Conservation (phyloP, 2,888 invertebrate genomes). For the Aethes cnicana region DNA sequence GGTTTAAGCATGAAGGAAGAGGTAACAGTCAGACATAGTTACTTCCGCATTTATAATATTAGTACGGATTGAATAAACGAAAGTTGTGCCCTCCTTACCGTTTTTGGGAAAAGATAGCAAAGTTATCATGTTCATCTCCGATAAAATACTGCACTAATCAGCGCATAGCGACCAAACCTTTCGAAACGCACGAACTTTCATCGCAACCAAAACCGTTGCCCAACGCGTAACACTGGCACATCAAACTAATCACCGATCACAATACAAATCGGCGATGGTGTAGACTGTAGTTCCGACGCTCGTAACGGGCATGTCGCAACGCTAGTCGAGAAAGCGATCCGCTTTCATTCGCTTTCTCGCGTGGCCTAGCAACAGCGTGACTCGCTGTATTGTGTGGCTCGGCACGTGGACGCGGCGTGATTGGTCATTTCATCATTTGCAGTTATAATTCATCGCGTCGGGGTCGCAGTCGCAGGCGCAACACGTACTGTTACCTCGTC, state of each 20-base stretch:
- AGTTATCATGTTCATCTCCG: too few relatives aligned
- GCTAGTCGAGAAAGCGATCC: constrained; percentile 59
- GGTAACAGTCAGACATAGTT: too few relatives aligned
- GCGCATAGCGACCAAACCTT: constrained; percentile 28
- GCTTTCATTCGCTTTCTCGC: constrained; percentile 71
- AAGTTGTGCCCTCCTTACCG: too few relatives aligned
- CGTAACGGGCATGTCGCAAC: constrained; percentile 43
- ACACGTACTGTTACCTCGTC: constrained; percentile 13
- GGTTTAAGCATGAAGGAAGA: too few relatives aligned
- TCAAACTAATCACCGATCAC: constrained; percentile 28
- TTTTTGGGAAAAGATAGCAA: too few relatives aligned
- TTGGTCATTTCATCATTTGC: constrained; percentile 32
- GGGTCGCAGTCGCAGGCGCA: constrained; percentile 10
- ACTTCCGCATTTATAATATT: too few relatives aligned
- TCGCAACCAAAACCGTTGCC: constrained; percentile 11
- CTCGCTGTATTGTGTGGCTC: constrained; percentile 39
- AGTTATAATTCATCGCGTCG: constrained; percentile 22
- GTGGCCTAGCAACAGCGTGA: constrained; percentile 44
- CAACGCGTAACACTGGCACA: constrained; percentile 22
- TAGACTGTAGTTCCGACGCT: constrained; percentile 26
- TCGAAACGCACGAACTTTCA: constrained; percentile 26
- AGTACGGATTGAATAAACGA: too few relatives aligned
- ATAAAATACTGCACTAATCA: constrained; percentile 11
- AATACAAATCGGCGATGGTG: constrained; percentile 31
- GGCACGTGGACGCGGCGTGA: constrained; percentile 29